phyloP scores from a whole-genome alignment of 2,113 vertebrate genomes.

The Bombycilla garrulus region DNA sequence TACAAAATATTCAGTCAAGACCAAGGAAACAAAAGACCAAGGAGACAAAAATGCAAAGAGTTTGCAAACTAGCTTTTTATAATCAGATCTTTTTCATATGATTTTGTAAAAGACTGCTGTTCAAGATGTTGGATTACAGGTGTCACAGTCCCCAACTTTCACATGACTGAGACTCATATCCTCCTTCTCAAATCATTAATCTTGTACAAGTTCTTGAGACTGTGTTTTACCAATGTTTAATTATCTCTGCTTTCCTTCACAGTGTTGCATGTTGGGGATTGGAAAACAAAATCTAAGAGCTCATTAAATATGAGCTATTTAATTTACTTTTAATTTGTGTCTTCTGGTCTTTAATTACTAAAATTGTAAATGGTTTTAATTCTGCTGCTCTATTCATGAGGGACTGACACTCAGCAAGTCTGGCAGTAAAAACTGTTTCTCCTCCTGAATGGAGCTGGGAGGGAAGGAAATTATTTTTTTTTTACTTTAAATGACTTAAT shows the following conservation, averaged over 20 bases:
- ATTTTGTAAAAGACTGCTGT: neutral
- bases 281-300: constrained; percentile 6
- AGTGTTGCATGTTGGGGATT: neutral
- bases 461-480: neutral
- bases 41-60: neutral
- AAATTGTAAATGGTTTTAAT: neutral
- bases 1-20: neutral
- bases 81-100: rapidly evolving
- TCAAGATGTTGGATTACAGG: neutral
- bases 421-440: constrained; percentile 22
- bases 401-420: neutral
- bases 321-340: constrained; percentile 8
- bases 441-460: constrained; percentile 6
- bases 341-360: constrained; percentile 42
- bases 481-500: neutral
- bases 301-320: neutral
- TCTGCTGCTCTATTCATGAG: constrained; percentile 17
- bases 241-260: neutral
- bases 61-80: neutral
- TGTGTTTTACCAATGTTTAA: neutral
- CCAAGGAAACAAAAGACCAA: too few species aligned
- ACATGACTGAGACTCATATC: neutral
- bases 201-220: neutral
- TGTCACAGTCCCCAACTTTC: neutral
- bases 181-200: neutral